Conservation (phyloP, 2,113 vertebrate species). For the human (Homo sapiens) region DNA sequence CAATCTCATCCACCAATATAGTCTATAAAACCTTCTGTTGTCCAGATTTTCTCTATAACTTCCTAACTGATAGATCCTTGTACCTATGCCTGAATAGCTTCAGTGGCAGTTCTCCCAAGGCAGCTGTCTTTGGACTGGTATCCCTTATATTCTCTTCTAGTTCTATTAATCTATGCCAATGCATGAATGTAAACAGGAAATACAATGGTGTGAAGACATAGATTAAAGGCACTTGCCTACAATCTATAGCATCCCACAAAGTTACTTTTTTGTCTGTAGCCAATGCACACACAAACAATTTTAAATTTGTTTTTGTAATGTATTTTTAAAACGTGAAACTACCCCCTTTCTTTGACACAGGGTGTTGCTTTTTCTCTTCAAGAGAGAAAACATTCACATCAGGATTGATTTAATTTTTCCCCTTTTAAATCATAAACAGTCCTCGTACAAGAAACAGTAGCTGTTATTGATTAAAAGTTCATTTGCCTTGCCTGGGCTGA, state of each 20-base stretch:
- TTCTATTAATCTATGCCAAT: neutral
- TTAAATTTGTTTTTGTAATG: constrained; percentile 80
- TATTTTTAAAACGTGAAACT: constrained; percentile 73
- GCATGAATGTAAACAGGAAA: constrained; percentile 68
- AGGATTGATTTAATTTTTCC: constrained; percentile 84
- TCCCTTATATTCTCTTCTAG: neutral
- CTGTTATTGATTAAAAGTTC: constrained; percentile 89
- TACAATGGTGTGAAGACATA: constrained; percentile 68
- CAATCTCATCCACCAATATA: neutral
- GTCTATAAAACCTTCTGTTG: neutral
- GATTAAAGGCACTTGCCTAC: constrained; percentile 64
- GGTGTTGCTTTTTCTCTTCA: constrained; percentile 79
- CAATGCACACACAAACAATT: constrained; percentile 80
- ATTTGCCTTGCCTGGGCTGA: constrained; percentile 84
- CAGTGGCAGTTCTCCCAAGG: neutral
- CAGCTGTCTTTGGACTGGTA: constrained; percentile 54
- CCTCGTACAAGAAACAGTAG: constrained; percentile 87
- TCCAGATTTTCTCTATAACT: neutral
- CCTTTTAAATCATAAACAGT: constrained; percentile 87
- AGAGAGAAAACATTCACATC: constrained; percentile 85
- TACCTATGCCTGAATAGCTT: neutral
- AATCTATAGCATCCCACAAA: constrained; percentile 63
- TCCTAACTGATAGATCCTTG: neutral
- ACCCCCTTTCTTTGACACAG: constrained; percentile 68
- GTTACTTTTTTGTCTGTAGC: constrained; percentile 66